Evolutionary conservation across 1,140 invertebrate genomes (phyloP).

Genomic region (Philotrypesis tridentata): DNA sequence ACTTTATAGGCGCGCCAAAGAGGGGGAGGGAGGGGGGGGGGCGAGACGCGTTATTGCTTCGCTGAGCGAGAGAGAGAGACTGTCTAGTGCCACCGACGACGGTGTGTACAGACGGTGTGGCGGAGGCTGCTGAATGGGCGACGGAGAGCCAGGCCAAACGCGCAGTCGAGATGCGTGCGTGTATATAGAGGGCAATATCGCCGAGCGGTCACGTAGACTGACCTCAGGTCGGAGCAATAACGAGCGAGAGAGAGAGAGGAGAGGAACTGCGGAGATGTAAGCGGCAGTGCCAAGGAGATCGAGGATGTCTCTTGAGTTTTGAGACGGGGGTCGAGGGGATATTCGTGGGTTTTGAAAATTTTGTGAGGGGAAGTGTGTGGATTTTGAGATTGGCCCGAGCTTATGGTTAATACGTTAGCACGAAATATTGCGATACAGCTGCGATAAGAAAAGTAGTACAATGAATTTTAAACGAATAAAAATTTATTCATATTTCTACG

Average conservation of each 20-base stretch:
- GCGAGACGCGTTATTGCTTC: neutral
- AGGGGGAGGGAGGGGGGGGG: constrained; percentile 29
- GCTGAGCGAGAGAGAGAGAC: constrained; percentile 42
- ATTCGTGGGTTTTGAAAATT: too few species aligned
- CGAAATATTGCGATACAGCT: too few species aligned
- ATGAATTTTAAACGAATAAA: too few species aligned
- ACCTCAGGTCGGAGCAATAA: constrained; percentile 69
- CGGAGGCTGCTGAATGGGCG: constrained; percentile 53
- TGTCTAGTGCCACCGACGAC: constrained; percentile 17
- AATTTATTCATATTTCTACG: too few species aligned
- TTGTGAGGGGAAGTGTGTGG: neutral
- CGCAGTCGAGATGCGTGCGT: constrained; percentile 23
- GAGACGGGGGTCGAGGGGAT: neutral
- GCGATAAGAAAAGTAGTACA: too few species aligned
- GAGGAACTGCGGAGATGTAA: neutral
- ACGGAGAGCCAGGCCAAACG: neutral
- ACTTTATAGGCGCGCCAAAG: constrained; percentile 33
- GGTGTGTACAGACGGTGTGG: constrained; percentile 20
- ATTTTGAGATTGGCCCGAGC: too few species aligned
- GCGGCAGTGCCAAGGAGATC: neutral
- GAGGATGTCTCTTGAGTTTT: neutral
- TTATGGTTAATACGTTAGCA: too few species aligned
- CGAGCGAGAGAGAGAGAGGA: constrained; percentile 49
- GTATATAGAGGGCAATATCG: constrained; percentile 65
- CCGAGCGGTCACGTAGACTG: constrained; percentile 69